Evolutionary conservation across 2,888 invertebrate species (phyloP), one percentile per base, ranked within the genome.

Genomic region (Zygothrica quintamaculata): DNA sequence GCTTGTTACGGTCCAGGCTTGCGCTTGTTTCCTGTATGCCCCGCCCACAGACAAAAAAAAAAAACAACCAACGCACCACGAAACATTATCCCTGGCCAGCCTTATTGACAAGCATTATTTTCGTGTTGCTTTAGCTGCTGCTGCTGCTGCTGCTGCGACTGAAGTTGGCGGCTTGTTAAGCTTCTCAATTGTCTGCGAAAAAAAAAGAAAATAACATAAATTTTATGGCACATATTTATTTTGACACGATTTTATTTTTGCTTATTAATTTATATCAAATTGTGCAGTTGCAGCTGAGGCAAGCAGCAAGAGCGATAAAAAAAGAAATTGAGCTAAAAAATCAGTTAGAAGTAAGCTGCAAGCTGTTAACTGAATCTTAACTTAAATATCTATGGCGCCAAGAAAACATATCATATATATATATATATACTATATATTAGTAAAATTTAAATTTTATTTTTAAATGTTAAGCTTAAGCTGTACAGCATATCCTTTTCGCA

Each of bases 151-250:
- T n/a, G n/a, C n/a, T n/a, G n/a, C n/a, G n/a, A n/a, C 13, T 42
- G 29, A 16, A 53, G 44, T 18, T 57, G 47, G 34, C 51, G 40
- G 48, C 74, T 51, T 77, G 84, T 69, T 76, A 81, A 81, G 77
- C 86, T 74, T 44, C 37, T 56, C 64, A 84, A 86, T 80, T 64
- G 81, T 84, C 75, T 77, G 81, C 68, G 70, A 67, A 67, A 55
- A 51, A 53, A 64, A 46, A 43, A 22, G 42, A 59, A 44, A 26
- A 42, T 50, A 64, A 18, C 57, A 76, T 68, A 76, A 61, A 77
- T 77, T 71, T 75, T 51, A 75, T 75, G 53, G 43, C 66, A 64
- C 60, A 71, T 62, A 74, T 77, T 84, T 76, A 73, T 66, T 65
- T 66, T 67, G 64, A 65, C 44, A 42, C 59, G 34, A 36, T 58